These are phyloP conservation scores for Palythoa grandiflora DNA, from an alignment of 92 coral and sea anemone species.

Conservation along the genomic window DNA sequence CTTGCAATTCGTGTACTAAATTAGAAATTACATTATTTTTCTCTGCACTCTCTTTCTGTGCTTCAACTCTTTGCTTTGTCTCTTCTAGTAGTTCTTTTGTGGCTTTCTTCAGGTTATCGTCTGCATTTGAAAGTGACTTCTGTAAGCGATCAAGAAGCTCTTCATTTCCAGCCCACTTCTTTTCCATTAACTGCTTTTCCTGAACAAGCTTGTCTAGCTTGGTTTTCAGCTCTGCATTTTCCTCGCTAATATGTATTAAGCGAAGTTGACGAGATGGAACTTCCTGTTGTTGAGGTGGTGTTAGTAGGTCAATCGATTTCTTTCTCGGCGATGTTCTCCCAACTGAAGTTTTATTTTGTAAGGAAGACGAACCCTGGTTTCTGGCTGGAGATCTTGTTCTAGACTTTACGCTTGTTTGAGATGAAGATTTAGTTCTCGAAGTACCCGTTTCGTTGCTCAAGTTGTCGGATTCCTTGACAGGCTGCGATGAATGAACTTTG, in stretches of 20 bases:
- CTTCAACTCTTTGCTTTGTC: slow-evolving; percentile 57
- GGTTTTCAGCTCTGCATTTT: slow-evolving; percentile 78
- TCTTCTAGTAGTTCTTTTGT: slow-evolving; percentile 59
- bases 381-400: slow-evolving; percentile 40
- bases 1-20: slow-evolving; percentile 64
- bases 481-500: slow-evolving; percentile 48
- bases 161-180: slow-evolving; percentile 62
- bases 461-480: slow-evolving; percentile 15
- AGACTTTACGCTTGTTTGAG: slow-evolving; percentile 59
- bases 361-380: not conserved
- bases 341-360: not conserved
- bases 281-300: slow-evolving; percentile 64
- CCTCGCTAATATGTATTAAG: slow-evolving; percentile 76
- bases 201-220: slow-evolving; percentile 65
- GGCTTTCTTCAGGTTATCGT: slow-evolving; percentile 63
- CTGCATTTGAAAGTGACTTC: slow-evolving; percentile 55
- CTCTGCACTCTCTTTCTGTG: slow-evolving; percentile 63
- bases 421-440: slow-evolving; percentile 44
- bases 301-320: slow-evolving; percentile 66
- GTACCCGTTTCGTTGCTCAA: slow-evolving; percentile 43
- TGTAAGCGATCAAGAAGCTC: slow-evolving; percentile 57
- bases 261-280: slow-evolving; percentile 69
- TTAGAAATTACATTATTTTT: slow-evolving; percentile 51
- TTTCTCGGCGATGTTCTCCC: slow-evolving; percentile 43
- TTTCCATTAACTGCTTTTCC: slow-evolving; percentile 69